phyloP scores from a whole-genome alignment of 2,797 vertebrate genomes.

The Lophotriccus pileatus region DNA sequence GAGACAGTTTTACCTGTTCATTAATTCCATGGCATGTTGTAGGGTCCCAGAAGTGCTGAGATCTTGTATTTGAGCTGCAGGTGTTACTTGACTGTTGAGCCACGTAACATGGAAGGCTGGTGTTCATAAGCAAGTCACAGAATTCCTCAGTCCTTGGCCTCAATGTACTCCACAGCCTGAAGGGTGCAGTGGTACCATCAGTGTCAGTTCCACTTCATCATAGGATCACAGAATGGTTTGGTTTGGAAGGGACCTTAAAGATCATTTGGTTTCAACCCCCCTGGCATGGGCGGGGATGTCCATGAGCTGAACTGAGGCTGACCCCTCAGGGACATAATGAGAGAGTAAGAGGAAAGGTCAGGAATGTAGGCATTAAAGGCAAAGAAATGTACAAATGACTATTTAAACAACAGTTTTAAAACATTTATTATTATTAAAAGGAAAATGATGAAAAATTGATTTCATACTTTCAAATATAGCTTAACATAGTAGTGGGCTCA shows the following conservation, averaged over 20 bases:
- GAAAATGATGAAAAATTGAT: neutral
- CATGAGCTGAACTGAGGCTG: neutral
- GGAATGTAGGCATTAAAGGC: neutral
- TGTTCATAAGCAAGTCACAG: neutral
- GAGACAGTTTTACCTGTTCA: neutral
- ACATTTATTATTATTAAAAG: neutral
- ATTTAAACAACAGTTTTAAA: neutral
- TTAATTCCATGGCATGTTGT: neutral
- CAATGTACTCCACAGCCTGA: neutral
- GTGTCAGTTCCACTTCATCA: neutral
- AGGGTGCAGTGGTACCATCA: neutral
- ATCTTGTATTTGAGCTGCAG: neutral
- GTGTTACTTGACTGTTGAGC: neutral
- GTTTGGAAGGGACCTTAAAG: neutral
- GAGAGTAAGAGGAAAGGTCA: neutral
- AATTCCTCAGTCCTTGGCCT: neutral
- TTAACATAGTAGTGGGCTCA: neutral
- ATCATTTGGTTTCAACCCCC: neutral
- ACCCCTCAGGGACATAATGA: neutral
- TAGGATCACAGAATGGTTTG: neutral
- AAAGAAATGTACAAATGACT: neutral
- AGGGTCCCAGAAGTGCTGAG: neutral
- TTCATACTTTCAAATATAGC: neutral
- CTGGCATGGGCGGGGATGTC: neutral
- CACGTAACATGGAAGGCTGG: rapidly evolving